These are phyloP conservation scores for Phasia obesa DNA, from an alignment of 2,888 invertebrate genomes.

Conservation along the genomic window DNA sequence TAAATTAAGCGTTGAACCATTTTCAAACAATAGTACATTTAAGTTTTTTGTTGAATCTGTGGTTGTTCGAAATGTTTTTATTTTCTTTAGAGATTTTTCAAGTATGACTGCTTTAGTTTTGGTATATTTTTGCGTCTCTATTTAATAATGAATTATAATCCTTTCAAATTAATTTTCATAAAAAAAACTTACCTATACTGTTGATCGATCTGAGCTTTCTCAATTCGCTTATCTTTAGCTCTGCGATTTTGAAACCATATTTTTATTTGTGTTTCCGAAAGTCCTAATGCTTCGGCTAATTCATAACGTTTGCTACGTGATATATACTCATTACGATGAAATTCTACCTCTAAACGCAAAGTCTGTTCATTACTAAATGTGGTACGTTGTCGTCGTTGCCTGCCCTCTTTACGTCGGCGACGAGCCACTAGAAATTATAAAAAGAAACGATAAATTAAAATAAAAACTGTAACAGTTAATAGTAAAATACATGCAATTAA, in stretches of 20 bases:
- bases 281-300: constrained; percentile 87
- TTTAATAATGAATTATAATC: not conserved
- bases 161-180: not conserved
- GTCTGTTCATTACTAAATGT: constrained; percentile 98
- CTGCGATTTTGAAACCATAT: constrained; percentile 97
- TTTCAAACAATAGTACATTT: too few species aligned
- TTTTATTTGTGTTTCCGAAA: constrained; percentile 92
- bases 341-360: constrained; percentile 93
- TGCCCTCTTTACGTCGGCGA: constrained; percentile 91
- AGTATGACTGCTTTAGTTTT: not conserved
- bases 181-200: constrained; percentile 89
- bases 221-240: constrained; percentile 97
- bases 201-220: constrained; percentile 97
- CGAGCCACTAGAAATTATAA: constrained; percentile 89
- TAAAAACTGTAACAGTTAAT: constrained; percentile 49
- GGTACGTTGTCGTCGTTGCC: constrained; percentile 94
- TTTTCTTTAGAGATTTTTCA: too few species aligned
- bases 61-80: too few species aligned
- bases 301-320: constrained; percentile 92
- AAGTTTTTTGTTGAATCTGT: too few species aligned
- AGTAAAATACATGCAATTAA: constrained; percentile 47
- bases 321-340: constrained; percentile 95
- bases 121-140: not conserved
- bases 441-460: constrained; percentile 24
- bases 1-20: too few species aligned